phyloP scores from a whole-genome alignment of 2,888 invertebrate species.

The Caenorhabditis sp. region DNA sequence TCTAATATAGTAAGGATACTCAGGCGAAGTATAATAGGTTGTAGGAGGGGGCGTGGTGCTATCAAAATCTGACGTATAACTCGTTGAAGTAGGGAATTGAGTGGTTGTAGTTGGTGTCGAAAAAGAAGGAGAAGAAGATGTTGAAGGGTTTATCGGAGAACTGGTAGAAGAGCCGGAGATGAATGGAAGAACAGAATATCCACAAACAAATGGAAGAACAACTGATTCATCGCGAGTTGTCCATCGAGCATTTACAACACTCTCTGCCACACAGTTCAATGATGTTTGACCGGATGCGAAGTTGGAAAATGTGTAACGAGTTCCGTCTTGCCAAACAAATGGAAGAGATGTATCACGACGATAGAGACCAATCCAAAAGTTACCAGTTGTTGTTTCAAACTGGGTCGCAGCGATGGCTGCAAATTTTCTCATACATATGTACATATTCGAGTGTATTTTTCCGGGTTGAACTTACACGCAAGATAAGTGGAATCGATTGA shows the following conservation, averaged over 20 bases:
- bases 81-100: slow-evolving; percentile 21
- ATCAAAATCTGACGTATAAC: slow-evolving; percentile 3
- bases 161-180: not conserved
- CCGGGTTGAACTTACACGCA: slow-evolving; percentile 9
- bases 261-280: slow-evolving; percentile 13
- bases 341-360: not conserved
- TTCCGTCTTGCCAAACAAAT: slow-evolving; percentile 1
- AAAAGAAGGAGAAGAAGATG: not conserved
- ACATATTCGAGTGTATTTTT: not conserved
- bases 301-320: not conserved
- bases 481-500: slow-evolving; percentile 3
- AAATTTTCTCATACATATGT: not conserved
- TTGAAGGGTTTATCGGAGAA: not conserved
- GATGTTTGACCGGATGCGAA: not conserved
- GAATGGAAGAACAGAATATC: slow-evolving; percentile 2
- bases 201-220: slow-evolving; percentile 5
- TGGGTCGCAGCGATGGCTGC: not conserved
- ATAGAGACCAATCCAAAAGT: slow-evolving; percentile 10
- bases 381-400: not conserved
- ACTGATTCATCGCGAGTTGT: not conserved
- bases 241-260: slow-evolving; percentile 12
- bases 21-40: no score
- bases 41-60: no score
- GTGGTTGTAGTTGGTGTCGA: slow-evolving; percentile 1
- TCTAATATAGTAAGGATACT: no score